Evolutionary conservation across 2,888 invertebrate species (phyloP).

Genomic region (Blastobasis adustella): DNA sequence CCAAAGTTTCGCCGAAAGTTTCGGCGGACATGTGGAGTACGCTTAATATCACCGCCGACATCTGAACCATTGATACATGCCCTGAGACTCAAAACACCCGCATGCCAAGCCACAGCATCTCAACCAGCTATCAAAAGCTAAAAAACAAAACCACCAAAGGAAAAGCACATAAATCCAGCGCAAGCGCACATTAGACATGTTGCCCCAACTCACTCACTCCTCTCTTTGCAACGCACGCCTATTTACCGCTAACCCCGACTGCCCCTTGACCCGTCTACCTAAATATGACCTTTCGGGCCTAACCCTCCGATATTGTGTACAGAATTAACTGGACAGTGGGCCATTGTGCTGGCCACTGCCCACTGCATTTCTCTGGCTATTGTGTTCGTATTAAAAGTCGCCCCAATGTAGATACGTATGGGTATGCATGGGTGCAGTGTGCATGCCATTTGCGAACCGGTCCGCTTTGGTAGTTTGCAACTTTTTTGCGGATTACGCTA

Average conservation of each 20-base stretch:
- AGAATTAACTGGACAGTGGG: constrained; percentile 68
- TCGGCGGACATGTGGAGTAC: no score
- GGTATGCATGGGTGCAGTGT: no score
- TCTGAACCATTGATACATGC: no score
- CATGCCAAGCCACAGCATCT: no score
- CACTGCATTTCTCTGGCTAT: constrained; percentile 45
- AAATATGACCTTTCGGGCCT: constrained; percentile 68
- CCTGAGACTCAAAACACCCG: no score
- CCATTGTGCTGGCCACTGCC: constrained; percentile 60
- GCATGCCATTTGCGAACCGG: constrained; percentile 15
- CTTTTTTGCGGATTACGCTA: constrained; percentile 18
- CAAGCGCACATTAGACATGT: constrained; percentile 52
- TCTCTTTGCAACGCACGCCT: constrained; percentile 39
- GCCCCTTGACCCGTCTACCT: constrained; percentile 69
- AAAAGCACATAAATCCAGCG: constrained; percentile 51
- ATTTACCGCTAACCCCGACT: constrained; percentile 64
- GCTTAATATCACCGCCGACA: no score
- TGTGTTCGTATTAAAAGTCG: constrained; percentile 68
- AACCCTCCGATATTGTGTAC: constrained; percentile 59
- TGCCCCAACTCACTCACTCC: constrained; percentile 53
- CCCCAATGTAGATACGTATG: no score
- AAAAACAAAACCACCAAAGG: constrained; percentile 15
- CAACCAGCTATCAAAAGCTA: constrained; percentile 3
- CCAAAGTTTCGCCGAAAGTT: no score
- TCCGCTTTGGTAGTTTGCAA: constrained; percentile 23